These are phyloP conservation scores for Triops longicaudatus DNA, from an alignment of 1,140 invertebrate species.

Conservation along the genomic window DNA sequence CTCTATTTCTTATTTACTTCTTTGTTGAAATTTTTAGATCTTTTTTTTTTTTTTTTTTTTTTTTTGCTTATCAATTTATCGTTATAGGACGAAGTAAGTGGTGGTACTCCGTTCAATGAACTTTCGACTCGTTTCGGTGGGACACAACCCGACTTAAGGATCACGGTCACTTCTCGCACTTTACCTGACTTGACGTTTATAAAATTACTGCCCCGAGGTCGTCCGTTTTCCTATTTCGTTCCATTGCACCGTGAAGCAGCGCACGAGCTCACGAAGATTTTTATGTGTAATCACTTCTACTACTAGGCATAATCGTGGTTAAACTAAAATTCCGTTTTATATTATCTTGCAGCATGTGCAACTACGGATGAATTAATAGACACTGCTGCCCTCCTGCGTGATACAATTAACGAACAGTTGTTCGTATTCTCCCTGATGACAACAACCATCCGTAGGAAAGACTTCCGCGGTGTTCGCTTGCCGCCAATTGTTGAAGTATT, in stretches of 20 bases:
- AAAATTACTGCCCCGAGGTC: constrained; percentile 27
- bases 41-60: no score
- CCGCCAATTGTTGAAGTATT: constrained; percentile 33
- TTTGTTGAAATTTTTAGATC: no score
- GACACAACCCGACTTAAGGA: background rate
- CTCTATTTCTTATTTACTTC: no score
- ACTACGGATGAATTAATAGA: constrained; percentile 21
- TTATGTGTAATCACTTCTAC: constrained; percentile 30
- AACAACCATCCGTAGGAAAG: constrained; percentile 27
- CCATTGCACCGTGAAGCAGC: constrained; percentile 31
- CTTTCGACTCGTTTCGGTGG: background rate
- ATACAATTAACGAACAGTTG: constrained; percentile 31
- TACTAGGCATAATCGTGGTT: background rate
- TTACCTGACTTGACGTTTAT: constrained; percentile 20
- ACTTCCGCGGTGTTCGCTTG: constrained; percentile 30
- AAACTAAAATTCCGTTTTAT: constrained; percentile 15
- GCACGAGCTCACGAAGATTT: constrained; percentile 25
- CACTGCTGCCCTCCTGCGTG: constrained; percentile 29
- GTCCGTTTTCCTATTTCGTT: constrained; percentile 32
- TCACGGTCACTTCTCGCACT: background rate
- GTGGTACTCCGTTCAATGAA: no score
- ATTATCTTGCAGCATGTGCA: background rate
- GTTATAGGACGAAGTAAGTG: no score
- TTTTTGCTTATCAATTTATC: no score
- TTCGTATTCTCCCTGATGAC: constrained; percentile 32